These are phyloP conservation scores for Archivesica marissinica DNA, from an alignment of 1,140 invertebrate genomes.

Conservation along the genomic window DNA sequence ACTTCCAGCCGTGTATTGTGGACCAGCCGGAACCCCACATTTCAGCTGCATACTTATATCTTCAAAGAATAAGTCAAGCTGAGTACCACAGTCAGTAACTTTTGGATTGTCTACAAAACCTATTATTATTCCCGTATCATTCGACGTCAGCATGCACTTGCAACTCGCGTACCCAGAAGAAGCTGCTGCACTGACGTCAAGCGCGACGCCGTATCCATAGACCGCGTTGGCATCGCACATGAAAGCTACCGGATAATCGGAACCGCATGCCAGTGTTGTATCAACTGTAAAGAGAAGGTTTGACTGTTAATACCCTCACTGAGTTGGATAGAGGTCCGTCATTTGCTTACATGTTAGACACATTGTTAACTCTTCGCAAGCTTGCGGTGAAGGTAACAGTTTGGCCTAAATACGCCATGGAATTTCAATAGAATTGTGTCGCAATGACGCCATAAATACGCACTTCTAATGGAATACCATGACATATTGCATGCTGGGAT, in stretches of 20 bases:
- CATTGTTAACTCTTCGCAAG: no score
- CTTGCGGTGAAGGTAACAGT: no score
- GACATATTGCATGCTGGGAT: no score
- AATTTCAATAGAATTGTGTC: no score
- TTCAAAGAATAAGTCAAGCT: slow-evolving; percentile 23
- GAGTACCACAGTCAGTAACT: background rate
- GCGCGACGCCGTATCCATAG: background rate
- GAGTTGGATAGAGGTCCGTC: no score
- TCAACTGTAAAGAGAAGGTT: background rate
- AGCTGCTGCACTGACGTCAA: slow-evolving; percentile 7
- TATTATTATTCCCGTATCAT: background rate
- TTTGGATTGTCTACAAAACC: background rate
- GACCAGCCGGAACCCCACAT: background rate
- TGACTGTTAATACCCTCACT: background rate
- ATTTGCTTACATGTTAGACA: no score
- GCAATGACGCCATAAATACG: no score
- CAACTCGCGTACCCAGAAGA: background rate
- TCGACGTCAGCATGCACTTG: background rate
- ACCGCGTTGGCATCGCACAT: slow-evolving; percentile 11
- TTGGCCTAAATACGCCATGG: no score
- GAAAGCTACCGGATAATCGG: background rate
- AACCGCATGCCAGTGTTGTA: background rate
- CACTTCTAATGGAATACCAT: no score
- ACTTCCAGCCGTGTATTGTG: background rate
- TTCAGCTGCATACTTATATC: slow-evolving; percentile 25